Conservation (phyloP, 2,888 invertebrate genomes). For the Drosophila borborema region DNA sequence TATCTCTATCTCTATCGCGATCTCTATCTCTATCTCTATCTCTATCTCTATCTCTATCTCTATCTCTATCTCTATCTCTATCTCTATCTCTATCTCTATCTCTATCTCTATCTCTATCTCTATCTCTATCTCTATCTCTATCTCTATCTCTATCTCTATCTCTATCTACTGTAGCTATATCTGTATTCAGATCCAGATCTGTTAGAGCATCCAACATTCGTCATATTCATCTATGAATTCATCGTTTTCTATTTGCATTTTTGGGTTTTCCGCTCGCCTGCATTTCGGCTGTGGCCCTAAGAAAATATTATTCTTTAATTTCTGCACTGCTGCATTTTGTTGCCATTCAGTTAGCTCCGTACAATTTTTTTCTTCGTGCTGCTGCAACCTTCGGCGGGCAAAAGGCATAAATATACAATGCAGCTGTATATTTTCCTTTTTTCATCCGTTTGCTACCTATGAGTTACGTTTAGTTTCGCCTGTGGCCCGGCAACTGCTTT, state of each 20-base stretch:
- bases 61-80: not conserved
- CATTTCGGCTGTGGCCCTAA: conserved; percentile 68
- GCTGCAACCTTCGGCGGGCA: conserved; percentile 49
- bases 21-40: not conserved
- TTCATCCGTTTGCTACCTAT: conserved; percentile 36
- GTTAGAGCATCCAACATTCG: conserved; percentile 25
- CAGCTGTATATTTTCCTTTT: conserved; percentile 20
- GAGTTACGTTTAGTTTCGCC: conserved; percentile 36
- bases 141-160: conserved; percentile 2
- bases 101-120: conserved; percentile 8
- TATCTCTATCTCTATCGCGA: conserved; percentile 1
- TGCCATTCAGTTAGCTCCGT: conserved; percentile 28
- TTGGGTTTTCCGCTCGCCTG: conserved; percentile 65
- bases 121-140: not conserved
- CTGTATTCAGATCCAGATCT: not conserved
- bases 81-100: conserved; percentile 4
- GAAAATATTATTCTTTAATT: conserved; percentile 80
- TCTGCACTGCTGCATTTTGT: conserved; percentile 67
- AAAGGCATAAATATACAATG: conserved; percentile 74
- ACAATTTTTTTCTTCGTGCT: conserved; percentile 1
- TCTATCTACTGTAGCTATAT: conserved; percentile 1
- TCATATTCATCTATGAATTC: not conserved
- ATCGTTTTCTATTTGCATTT: conserved; percentile 23
- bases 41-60: not conserved
- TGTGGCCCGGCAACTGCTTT: conserved; percentile 40